Base-by-base conservation (phyloP, 2,888 invertebrate genomes). In the Resseliella maxima region DNA sequence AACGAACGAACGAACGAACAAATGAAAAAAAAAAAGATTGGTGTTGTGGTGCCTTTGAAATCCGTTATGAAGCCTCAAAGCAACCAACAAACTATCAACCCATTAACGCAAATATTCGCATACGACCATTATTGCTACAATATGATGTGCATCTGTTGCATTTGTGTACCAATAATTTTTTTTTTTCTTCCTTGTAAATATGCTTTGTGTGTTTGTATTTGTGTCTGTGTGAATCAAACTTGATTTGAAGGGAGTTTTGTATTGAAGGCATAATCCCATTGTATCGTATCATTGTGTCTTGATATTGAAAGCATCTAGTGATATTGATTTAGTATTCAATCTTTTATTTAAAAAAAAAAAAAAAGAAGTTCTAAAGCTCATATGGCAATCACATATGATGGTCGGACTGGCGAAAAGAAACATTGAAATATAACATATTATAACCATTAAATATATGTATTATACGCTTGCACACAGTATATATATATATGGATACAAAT, bases 111-210 rank as follows among this genome's bases (percentile, higher is more conserved):
- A 72, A 72, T 72, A 72, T 72, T 27, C 72, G 35, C 72, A 72
- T 18, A 31, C 72, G 31, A 31, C 72, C 72, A 72, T 15, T 31
- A 27, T 31, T 31, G 72, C 59, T 24, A 59, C 59, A 35, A 72
- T 72, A 59, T 72, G 72, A 72, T 72, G 31, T 72, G 72, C 72
- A 72, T 31, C 72, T 72, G 72, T 72, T 72, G 72, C 72, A 72
- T 72, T 72, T 35, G 31, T 72, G 72, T 72, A 35, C 31, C 31
- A 12, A n/a, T n/a, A n/a, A n/a, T n/a, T n/a, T n/a, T n/a, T n/a
- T n/a, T n/a, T n/a, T n/a, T n/a, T 50, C 41, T 41, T 8, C 12
- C 12, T 12, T 5, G 18, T 18, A 50, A 15, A 50, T 50, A 2
- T 6, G 46, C 18, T 59, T n/a, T 31, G 72, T 31, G 72, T 15